Conservation (phyloP, 2,113 vertebrate genomes). For the Anguilla japonica region DNA sequence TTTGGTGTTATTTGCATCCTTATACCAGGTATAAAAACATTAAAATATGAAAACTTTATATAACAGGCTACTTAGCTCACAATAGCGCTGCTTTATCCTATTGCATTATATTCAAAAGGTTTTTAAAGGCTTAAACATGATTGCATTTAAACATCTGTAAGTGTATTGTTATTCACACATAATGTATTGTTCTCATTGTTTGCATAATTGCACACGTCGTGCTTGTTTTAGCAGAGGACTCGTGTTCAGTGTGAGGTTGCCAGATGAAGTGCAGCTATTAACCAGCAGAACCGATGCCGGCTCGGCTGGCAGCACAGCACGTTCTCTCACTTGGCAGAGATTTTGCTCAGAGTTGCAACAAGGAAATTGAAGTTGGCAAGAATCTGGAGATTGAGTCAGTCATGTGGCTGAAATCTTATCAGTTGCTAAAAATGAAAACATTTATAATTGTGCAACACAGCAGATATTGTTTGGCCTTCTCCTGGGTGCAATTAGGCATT, state of each 20-base stretch:
- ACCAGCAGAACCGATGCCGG: constrained; percentile 1
- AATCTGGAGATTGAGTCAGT: constrained; percentile 9
- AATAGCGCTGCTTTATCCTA: background rate
- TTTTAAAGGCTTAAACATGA: background rate
- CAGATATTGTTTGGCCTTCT: constrained; percentile 3
- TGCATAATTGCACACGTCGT: background rate
- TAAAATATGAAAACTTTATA: background rate
- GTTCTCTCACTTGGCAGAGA: constrained; percentile 4
- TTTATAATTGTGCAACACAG: background rate
- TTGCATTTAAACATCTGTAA: background rate
- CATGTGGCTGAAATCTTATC: constrained; percentile 20
- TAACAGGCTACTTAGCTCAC: background rate
- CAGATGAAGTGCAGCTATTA: background rate
- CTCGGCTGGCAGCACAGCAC: background rate
- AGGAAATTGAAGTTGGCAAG: constrained; percentile 10
- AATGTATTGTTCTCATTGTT: background rate
- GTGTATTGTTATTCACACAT: background rate
- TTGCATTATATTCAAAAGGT: too few relatives aligned
- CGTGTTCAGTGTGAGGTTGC: background rate
- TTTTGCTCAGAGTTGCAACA: constrained; percentile 15
- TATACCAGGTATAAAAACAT: background rate
- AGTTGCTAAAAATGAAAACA: constrained; percentile 19
- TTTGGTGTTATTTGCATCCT: background rate
- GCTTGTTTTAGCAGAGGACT: background rate
- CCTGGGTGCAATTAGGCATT: constrained; percentile 50